Base-by-base conservation (phyloP, 2,888 invertebrate species). In the Timema cristinae region DNA sequence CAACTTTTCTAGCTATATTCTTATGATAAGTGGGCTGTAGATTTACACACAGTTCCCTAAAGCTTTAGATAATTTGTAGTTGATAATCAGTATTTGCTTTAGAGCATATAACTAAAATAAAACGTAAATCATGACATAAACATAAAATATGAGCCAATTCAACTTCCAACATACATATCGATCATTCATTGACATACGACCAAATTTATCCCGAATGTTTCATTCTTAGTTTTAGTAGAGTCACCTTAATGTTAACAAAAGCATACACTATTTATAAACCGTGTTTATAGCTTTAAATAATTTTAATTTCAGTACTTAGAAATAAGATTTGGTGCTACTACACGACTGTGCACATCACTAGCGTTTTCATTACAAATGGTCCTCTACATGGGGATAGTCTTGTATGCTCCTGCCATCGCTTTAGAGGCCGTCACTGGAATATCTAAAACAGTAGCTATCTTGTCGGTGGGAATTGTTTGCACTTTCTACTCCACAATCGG, bases 361-460 rank as follows among this genome's bases (percentile, higher is more conserved):
- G 90, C 92, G 0, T 97, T 95, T 79, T 91, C 93, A 70, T 78
- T 94, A 61, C 97, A 98, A 84, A 93, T 96, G 91, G 88, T 95
- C 77, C 84, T 95, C 32, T 94, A 94, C 78, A 94, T 93, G 85
- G 93, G 96, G 0, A 92, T 98, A 77, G 97, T 96, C 16, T 83
- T 98, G 9, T 98, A 94, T 81, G 97, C 97, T 0, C 97, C 98
- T 2, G 92, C 97, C 0, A 85, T 98, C 76, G 96, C 97, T 0
- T 81, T 98, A 32, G 92, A 93, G 81, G 89, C 96, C 2, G 90
- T 94, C 50, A 94, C 94, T 1, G 93, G 93, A n/a, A 83, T 94
- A 8, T 87, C 88, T 74, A 88, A 90, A 82, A 81, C 88, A 50
- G 84, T 88, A 75, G 93, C 94, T 1, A 91, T 95, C 76, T 80